Base-by-base conservation (phyloP, 2,797 vertebrate genomes). In the Cynopterus sphinx region DNA sequence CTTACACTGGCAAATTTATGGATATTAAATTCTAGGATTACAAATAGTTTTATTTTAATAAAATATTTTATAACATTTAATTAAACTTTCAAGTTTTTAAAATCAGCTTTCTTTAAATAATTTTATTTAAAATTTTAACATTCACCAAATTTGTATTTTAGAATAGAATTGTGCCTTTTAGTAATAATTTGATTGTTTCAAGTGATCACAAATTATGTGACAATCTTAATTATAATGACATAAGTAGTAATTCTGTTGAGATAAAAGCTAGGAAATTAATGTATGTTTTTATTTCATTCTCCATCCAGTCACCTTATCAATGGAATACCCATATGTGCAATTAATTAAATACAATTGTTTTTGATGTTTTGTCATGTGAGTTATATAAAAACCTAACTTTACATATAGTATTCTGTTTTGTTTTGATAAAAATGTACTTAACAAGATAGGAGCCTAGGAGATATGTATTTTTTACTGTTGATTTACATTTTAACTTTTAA, bases 401-500 rank as follows among this genome's bases (percentile, higher is more conserved):
- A 70, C 11, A 85, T 1, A 46, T 17, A 71, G 6, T 31, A 61
- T 53, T 88, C 31, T 71, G 22, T 53, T 92, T 71, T 83, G 19
- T 92, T 43, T n/a, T 88, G 61, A 61, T 70, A 33, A 68, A 61
- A 24, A 46, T 36, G 21, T 75, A 22, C 16, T 41, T 46, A 75
- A 31, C 16, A 7, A 63, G 17, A 46, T 93, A 43, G 61, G 16
- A 26, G 21, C 16, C 61, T 77, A 84, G 22, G 28, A 51, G 4
- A 36, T 41, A 59, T 11, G 10, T 74, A 73, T 88, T 68, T 68
- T 41, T 55, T 67, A 28, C 15, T 75, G 49, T 59, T 84, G 70
- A 26, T 63, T 94, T 90, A 70, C 33, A 77, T n/a, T 61, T 67
- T 90, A 75, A 90, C n/a, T 51, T 68, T 68, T 33, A 86, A 77